A percentile compares a stretch with the other conserved stretches of the same genome.
Evolutionary conservation across 2,888 invertebrate genomes (phyloP).

Genomic region (Norana najaformis): DNA sequence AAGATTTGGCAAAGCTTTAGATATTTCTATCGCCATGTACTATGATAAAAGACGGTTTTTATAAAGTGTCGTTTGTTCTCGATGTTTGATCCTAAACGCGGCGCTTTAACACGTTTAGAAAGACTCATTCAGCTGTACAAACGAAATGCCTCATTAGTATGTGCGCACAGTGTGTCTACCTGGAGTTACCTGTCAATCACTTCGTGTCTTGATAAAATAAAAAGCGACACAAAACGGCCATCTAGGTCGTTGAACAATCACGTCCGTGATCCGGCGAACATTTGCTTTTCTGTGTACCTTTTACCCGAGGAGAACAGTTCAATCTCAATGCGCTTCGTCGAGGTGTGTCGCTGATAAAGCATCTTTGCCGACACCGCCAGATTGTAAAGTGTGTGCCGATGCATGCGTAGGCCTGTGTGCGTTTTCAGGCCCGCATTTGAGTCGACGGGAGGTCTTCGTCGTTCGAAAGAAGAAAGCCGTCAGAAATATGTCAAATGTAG

Average conservation of each 20-base stretch:
- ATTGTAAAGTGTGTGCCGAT: background rate
- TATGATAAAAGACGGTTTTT: background rate
- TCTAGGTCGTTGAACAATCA: background rate
- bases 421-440: background rate
- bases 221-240: conserved; percentile 1
- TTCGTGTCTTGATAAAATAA: background rate
- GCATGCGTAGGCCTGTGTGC: background rate
- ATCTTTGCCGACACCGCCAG: background rate
- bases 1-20: background rate
- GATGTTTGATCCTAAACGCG: background rate
- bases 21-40: background rate
- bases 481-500: background rate
- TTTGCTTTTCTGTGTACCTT: background rate
- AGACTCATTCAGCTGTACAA: conserved; percentile 5
- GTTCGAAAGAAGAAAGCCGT: background rate
- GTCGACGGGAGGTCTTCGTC: background rate
- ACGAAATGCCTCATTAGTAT: background rate
- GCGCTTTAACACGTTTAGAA: background rate
- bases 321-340: background rate
- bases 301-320: background rate
- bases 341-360: background rate
- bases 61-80: background rate
- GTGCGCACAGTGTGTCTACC: background rate
- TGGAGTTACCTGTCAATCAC: background rate
- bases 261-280: background rate